Evolutionary conservation across 2,113 vertebrate genomes (phyloP), one percentile per base, ranked within the genome.

Genomic region (Equus przewalskii): DNA sequence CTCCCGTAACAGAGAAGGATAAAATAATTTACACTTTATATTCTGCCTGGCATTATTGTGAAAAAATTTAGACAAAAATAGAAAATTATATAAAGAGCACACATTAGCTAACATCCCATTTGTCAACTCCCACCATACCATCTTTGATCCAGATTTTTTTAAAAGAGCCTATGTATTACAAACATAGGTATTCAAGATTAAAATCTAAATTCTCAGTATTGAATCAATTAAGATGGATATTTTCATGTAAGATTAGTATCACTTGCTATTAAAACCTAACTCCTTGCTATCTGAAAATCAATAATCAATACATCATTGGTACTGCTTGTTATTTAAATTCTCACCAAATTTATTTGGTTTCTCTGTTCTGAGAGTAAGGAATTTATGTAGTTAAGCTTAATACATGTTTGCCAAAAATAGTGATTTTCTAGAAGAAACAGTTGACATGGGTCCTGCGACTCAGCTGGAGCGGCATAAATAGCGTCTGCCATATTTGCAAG

Each of bases 341-440:
- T 67, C 49, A 79, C 36, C 54, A 65, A 19, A 70, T 44, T 8
- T 36, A 65, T 21, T 75, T 79, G 13, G 33, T 86, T 73, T 70
- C 78, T 49, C 36, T 54, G 36, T 91, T 62, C 67, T 7, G 19
- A 70, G 9, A 70, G 49, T 12, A 36, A 78, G 51, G 33, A 51
- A 89, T 28, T 73, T 41, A 88, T n/a, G 5, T 21, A 46, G 76
- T 28, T 75, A 78, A 46, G 75, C 18, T 75, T 51, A 62, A 46
- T 62, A 62, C 3, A 21, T 44, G 36, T 69, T 95, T 91, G 84
- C 88, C 67, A 30, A 88, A 94, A 90, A 92, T 0, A 92, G 51
- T 51, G 93, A 78, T 67, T 85, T 91, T 72, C 21, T 49, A 46
- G n/a, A 69, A 96, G 72, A 28, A 94, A 76, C 7, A 73, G 54